phyloP scores from a whole-genome alignment of 2,888 invertebrate species.

The Pollenia angustigena region DNA sequence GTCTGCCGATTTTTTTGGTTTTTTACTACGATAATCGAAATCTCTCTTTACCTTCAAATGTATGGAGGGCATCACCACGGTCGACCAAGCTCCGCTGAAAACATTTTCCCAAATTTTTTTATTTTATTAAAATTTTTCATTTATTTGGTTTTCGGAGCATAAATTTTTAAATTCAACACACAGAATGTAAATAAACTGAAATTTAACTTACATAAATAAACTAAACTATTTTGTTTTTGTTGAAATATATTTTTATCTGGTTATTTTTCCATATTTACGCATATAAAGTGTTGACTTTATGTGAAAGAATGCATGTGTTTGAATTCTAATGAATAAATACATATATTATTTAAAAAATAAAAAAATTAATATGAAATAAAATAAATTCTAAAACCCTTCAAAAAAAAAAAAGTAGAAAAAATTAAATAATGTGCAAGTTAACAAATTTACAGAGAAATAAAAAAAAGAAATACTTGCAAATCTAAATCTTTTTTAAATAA shows the following conservation, averaged over 20 bases:
- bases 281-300: slow-evolving; percentile 70
- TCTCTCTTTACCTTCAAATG: too few relatives aligned
- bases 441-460: slow-evolving; percentile 43
- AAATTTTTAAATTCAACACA: slow-evolving; percentile 56
- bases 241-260: slow-evolving; percentile 39
- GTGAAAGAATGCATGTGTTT: slow-evolving; percentile 60
- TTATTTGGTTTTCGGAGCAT: slow-evolving; percentile 33
- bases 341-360: slow-evolving; percentile 53
- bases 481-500: slow-evolving; percentile 11
- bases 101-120: background rate
- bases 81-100: background rate
- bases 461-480: slow-evolving; percentile 16
- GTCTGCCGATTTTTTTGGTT: too few relatives aligned
- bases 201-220: slow-evolving; percentile 60
- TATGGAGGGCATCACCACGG: background rate
- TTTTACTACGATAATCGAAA: too few relatives aligned
- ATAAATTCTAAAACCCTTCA: slow-evolving; percentile 16
- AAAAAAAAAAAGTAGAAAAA: slow-evolving; percentile 17
- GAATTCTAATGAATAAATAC: slow-evolving; percentile 70
- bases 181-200: slow-evolving; percentile 65
- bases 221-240: slow-evolving; percentile 27
- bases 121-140: slow-evolving; percentile 13
- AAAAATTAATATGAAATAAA: slow-evolving; percentile 14
- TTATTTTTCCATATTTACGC: slow-evolving; percentile 62
- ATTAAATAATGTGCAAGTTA: slow-evolving; percentile 53